Evolutionary conservation across 2,797 vertebrate species (phyloP), one percentile per base, ranked within the genome.

Genomic region (Arrhamphus sclerolepis): DNA sequence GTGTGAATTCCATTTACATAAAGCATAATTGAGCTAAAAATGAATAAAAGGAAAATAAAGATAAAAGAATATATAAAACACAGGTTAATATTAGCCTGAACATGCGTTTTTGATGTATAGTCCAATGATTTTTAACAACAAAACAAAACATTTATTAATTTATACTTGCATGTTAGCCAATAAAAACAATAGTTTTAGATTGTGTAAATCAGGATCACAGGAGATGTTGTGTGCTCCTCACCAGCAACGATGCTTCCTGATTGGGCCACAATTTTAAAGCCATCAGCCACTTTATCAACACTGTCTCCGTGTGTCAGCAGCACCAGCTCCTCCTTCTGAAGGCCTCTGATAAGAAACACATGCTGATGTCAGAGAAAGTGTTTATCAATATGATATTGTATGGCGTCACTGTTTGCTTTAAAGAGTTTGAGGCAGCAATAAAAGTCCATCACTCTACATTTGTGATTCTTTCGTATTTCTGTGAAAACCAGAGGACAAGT

Each of bases 261-360:
- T 65, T 95, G 96, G 7, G 97, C 96, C 80, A 98, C 97, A 68
- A 97, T 94, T 84, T 99, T 99, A 90, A 99, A 99, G 52, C 96
- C 98, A 72, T 99, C 98, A 24, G 97, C 97, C 46, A 99, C 97
- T 90, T 99, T 99, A 89, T 99, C 98, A 71, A 99, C 97, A 1
- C 97, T 99, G 57, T 99, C 98, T 63, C 98, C 97, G 0, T 99
- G 98, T 31, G 97, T 99, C 73, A 99, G 92, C 62, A 99, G 89
- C 65, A 99, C 97, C 53, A 96, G 86, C 70, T 99, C 97, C 77
- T 99, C 98, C 86, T 99, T 99, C 89, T 99, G 96, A 77, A 99
- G 94, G 64, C 97, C 96, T 86, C 97, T 98, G 82, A 72, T 60
- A 38, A 50, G 8, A 73, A 34, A 70, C 20, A 80, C 46, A 70